Evolutionary conservation across 2,888 invertebrate species (phyloP), one percentile per base, ranked within the genome.

Genomic region (Germaria angustata): DNA sequence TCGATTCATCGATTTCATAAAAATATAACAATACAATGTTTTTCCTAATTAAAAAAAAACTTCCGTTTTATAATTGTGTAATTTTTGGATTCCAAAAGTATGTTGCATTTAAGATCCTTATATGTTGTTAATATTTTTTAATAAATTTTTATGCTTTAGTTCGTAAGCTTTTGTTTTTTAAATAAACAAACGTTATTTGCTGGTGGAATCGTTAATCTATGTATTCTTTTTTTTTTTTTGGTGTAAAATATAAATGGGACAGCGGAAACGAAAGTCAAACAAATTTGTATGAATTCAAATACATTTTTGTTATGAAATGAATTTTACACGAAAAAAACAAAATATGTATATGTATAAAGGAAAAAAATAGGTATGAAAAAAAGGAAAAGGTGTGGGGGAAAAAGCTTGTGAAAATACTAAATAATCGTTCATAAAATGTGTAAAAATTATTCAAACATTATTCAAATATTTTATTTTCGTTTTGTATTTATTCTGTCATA

Each of bases 221-320:
- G 41, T 32, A 36, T 9, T 63, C 11, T 28, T 51, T 6, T 24
- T 61, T 51, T 6, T 24, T 61, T 20, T 28, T 22, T 51, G 36
- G 13, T 61, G 39, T 53, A 22, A 13, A 63, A 39, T 46, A 61
- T 55, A 61, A 75, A 13, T 36, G 22, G 49, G 34, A 39, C 69
- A 75, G n/a, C 57, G 76, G 69, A 76, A 71, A 44, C 66, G 81
- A 59, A 76, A 66, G 65, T 36, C 34, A 49, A 75, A 24, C 17
- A 46, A 46, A 65, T 65, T 63, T 57, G 11, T 41, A 55, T 49
- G 39, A 69, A 65, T 51, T 71, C 34, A 59, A 49, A 49, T 22
- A 57, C 41, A 24, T 39, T 9, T 69, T 44, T 36, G 3, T 3
- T 6, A 44, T 44, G 11, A 55, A 57, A 59, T 46, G 15, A 34